Evolutionary conservation across 2,888 invertebrate species (phyloP), one percentile per base, ranked within the genome.

Genomic region (Thelaira solivaga): DNA sequence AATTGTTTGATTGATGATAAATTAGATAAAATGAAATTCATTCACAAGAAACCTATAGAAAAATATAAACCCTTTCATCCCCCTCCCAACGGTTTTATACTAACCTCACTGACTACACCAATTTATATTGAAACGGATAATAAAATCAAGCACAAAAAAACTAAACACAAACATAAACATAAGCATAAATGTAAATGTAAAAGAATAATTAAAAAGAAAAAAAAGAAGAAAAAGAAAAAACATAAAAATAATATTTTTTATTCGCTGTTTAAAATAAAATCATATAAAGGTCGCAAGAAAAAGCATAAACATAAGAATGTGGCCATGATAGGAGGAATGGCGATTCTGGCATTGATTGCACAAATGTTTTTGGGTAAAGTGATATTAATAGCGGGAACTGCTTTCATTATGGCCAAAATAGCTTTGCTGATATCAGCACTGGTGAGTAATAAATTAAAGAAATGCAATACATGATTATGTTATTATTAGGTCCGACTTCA

Each of bases 361-460:
- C 93, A 93, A 87, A 88, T 93, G 88, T 91, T 92, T 76, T 91
- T 93, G 85, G 92, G 92, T 24, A 93, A 93, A 88, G 91, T 93
- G 73, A 92, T 93, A 5, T 90, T 93, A 75, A 89, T 93, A 81
- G 93, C 93, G 1, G 93, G 93, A 45, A 91, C 92, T 7, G 93
- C 93, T 3, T 88, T 93, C 72, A 88, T 93, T 64, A 90, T 93
- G 75, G 92, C 93, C 6, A 93, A 93, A 86, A 90, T 93, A 55
- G 92, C 93, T 0, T 85, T 93, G 20, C 86, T 92, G 59, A 84
- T 93, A 29, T 92, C 93, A 4, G 88, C 92, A 41, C 89, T 93
- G 82, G 90, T 90, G 85, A 88, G 87, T 88, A 45, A 45, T 55
- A n/a, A n/a, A n/a, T n/a, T n/a, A n/a, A n/a, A n/a, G n/a, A n/a